Conservation (phyloP, 2,113 vertebrate genomes). For the Perognathus longimembris region DNA sequence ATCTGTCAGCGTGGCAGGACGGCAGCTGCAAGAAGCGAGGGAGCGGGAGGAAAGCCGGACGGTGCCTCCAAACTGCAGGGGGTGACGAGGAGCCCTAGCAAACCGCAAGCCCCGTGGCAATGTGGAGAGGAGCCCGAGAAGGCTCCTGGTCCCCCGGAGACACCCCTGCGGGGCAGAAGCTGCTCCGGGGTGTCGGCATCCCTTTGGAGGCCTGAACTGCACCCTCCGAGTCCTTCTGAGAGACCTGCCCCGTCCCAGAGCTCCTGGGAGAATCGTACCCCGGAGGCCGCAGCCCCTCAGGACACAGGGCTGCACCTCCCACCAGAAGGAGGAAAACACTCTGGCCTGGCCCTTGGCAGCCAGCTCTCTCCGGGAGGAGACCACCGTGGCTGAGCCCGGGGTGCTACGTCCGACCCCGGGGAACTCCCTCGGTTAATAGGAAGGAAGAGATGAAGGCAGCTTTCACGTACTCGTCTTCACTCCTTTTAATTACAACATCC, state of each 20-base stretch:
- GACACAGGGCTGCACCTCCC: neutral
- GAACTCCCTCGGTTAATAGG: constrained; percentile 49
- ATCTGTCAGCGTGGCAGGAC: neutral
- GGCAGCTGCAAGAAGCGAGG: too few relatives aligned
- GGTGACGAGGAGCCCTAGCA: neutral
- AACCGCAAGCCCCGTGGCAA: neutral
- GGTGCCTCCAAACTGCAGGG: neutral
- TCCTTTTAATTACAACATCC: constrained; percentile 88
- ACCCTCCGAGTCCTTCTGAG: neutral
- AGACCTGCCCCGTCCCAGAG: accelerated
- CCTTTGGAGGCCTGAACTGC: neutral
- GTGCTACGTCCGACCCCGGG: constrained; percentile 30
- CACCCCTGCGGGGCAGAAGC: neutral
- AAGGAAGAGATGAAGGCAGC: constrained; percentile 81
- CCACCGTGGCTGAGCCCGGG: too few relatives aligned
- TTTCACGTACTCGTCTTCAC: constrained; percentile 82
- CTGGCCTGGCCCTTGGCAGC: too few relatives aligned
- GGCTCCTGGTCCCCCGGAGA: neutral
- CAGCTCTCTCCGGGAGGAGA: too few relatives aligned
- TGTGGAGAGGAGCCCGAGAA: neutral
- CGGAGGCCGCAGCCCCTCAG: too few relatives aligned
- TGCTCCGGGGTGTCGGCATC: accelerated
- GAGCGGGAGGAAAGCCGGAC: neutral
- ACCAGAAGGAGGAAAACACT: constrained; percentile 25
- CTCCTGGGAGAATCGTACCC: neutral